These are phyloP conservation scores for Heliconius hermathena DNA, from an alignment of 1,140 invertebrate species.

Conservation along the genomic window DNA sequence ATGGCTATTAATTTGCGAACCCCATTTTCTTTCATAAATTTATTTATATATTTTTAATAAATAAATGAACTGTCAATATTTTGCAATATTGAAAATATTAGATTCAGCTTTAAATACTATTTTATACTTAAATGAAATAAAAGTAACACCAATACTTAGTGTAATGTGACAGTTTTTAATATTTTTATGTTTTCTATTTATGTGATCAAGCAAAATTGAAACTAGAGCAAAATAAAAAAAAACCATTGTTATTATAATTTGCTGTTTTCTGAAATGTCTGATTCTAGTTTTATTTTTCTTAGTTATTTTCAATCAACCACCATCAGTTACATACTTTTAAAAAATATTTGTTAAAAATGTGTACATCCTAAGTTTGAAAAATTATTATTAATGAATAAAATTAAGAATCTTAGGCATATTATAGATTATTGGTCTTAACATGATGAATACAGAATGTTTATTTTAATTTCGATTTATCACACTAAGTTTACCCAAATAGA, in stretches of 20 bases:
- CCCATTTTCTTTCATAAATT: slow-evolving; percentile 40
- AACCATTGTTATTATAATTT: background rate
- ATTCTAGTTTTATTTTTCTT: background rate
- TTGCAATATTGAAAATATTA: background rate
- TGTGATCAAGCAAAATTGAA: background rate
- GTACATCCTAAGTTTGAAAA: too few relatives aligned
- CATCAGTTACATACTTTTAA: too few relatives aligned
- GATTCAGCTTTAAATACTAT: background rate
- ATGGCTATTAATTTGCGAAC: slow-evolving; percentile 54
- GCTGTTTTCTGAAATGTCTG: background rate
- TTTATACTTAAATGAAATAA: background rate
- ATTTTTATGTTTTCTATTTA: background rate
- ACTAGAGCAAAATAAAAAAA: background rate
- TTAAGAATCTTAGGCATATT: too few relatives aligned
- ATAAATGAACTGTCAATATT: background rate
- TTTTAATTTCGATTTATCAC: too few relatives aligned
- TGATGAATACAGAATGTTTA: too few relatives aligned
- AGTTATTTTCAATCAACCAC: background rate
- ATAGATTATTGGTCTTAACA: too few relatives aligned
- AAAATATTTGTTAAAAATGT: too few relatives aligned
- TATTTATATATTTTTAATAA: slow-evolving; percentile 20
- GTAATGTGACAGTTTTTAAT: background rate
- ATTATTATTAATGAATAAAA: too few relatives aligned
- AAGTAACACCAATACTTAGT: background rate
- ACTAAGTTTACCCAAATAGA: too few relatives aligned